Conservation (phyloP, 2,888 invertebrate genomes). For the Eupithecia abbreviata region DNA sequence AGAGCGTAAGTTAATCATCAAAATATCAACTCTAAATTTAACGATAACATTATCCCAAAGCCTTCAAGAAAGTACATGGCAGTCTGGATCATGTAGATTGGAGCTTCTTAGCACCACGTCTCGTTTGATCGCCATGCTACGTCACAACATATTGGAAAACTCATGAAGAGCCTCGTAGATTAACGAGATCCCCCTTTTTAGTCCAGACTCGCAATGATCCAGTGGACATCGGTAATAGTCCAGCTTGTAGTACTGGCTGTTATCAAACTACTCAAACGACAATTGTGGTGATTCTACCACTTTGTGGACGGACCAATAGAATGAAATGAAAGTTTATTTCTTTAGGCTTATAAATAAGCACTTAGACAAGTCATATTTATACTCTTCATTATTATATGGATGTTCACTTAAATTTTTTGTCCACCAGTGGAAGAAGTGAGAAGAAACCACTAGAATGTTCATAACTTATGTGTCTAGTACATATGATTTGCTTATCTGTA, state of each 20-base stretch:
- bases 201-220: not conserved
- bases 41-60: not conserved
- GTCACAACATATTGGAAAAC: not conserved
- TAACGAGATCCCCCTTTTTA: not conserved
- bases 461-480: too few species aligned
- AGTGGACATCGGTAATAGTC: not conserved
- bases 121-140: not conserved
- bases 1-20: constrained; percentile 69
- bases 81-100: not conserved
- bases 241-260: not conserved
- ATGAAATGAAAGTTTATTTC: too few species aligned
- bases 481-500: too few species aligned
- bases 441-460: too few species aligned
- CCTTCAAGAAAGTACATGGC: not conserved
- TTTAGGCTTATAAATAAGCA: too few species aligned
- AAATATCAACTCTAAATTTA: not conserved
- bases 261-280: not conserved
- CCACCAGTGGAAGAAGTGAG: too few species aligned
- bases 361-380: too few species aligned
- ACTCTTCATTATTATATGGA: too few species aligned
- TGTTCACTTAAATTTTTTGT: too few species aligned
- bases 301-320: not conserved
- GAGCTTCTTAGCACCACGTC: not conserved
- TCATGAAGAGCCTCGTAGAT: not conserved
- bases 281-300: not conserved